These are phyloP conservation scores for Philereme vetulata DNA, from an alignment of 2,888 invertebrate species.

Conservation along the genomic window DNA sequence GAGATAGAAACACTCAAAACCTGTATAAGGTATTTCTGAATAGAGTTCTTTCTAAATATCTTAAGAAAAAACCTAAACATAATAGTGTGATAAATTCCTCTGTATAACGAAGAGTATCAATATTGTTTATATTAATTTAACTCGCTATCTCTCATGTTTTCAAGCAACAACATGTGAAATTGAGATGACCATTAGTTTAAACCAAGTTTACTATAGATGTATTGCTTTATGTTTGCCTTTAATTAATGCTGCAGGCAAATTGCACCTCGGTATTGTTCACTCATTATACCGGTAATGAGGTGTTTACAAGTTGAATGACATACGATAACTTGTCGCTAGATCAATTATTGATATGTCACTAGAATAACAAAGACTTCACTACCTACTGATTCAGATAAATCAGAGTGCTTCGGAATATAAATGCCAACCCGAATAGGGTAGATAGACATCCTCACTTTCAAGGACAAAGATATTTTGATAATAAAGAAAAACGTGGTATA, in stretches of 20 bases:
- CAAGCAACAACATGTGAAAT: constrained; percentile 32
- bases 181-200: constrained; percentile 43
- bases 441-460: too few species aligned
- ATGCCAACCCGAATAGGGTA: too few species aligned
- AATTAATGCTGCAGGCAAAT: constrained; percentile 21
- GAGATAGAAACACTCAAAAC: too few species aligned
- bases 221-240: constrained; percentile 23
- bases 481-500: too few species aligned
- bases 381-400: too few species aligned
- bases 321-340: constrained; percentile 1
- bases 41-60: too few species aligned
- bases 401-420: too few species aligned
- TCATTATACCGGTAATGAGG: constrained; percentile 14
- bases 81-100: too few species aligned
- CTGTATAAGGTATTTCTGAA: too few species aligned
- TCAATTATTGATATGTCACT: neutral
- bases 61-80: too few species aligned
- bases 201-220: constrained; percentile 28
- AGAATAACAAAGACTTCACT: too few species aligned
- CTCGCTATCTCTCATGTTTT: constrained; percentile 22
- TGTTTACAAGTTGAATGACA: constrained; percentile 9
- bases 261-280: constrained; percentile 12
- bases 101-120: neutral
- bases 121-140: neutral
- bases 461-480: too few species aligned